These are phyloP conservation scores for Hydrophis major DNA, from an alignment of 2,797 vertebrate species.

Conservation along the genomic window DNA sequence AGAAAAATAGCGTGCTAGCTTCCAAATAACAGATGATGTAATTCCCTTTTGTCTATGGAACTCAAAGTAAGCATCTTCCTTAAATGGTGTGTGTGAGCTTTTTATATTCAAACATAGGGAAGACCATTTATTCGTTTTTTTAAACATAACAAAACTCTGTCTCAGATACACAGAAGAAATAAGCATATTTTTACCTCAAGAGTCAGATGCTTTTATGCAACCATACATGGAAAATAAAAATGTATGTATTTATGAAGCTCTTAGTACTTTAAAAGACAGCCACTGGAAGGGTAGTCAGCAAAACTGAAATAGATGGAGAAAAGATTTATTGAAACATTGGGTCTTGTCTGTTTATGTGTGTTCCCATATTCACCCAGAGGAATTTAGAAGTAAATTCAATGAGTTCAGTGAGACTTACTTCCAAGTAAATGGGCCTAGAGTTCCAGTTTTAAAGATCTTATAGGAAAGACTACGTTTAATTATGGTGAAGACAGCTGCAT, in stretches of 20 bases:
- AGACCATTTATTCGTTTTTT: background rate
- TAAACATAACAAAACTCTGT: background rate
- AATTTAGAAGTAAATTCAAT: background rate
- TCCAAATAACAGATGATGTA: background rate
- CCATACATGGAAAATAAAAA: background rate
- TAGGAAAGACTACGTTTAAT: conserved; percentile 17
- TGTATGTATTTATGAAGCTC: background rate
- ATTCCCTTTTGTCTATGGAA: background rate
- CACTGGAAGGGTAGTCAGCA: background rate
- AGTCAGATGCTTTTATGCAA: background rate
- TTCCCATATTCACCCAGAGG: too few relatives aligned
- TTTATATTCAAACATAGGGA: background rate
- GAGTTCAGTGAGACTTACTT: background rate
- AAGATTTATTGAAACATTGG: background rate
- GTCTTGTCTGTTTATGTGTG: background rate
- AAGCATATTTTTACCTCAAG: background rate
- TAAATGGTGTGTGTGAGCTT: background rate
- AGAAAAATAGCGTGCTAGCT: background rate
- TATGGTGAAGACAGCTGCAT: background rate
- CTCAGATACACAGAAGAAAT: background rate
- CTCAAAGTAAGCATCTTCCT: background rate
- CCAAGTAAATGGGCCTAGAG: background rate
- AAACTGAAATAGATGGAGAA: background rate
- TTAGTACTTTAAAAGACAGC: background rate
- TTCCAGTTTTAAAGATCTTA: background rate